Evolutionary conservation across 2,797 vertebrate genomes (phyloP), one percentile per base, ranked within the genome.

Genomic region (Pygocentrus nattereri): DNA sequence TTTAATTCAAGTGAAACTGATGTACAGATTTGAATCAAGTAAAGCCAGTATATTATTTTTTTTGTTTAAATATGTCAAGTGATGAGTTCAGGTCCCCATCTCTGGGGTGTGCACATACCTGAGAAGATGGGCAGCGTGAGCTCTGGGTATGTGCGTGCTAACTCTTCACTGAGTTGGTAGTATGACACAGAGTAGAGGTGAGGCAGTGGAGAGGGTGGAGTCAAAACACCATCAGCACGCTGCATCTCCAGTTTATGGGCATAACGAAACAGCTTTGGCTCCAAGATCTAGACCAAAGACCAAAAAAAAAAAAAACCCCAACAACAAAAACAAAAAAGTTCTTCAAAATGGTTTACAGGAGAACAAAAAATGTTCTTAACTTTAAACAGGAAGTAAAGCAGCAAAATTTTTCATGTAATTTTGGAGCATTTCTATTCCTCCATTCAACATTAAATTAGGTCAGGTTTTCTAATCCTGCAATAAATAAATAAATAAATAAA

Each of bases 261-360:
- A 0, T 99, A 99, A 90, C 97, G 97, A 91, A 99, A 99, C 92
- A 99, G 96, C 93, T 99, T 99, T 78, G 98, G 97, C 91, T 99
- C 98, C 94, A 99, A 91, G 87, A 99, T 98, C 98, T 99, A 85
- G 79, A 18, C 74, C 21, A 6, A 0, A 27, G 15, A 18, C 1
- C 10, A 65, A 65, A 19, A 6, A 19, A 19, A 62, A 30, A 19
- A 25, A 16, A 25, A 72, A 44, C 11, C 27, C 15, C 25, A n/a
- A n/a, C n/a, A n/a, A n/a, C n/a, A n/a, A n/a, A n/a, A n/a, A 38
- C 38, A 8, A 38, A 38, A 34, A 38, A 3, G 2, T 44, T 12
- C 5, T 2, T 41, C 8, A 44, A 10, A 44, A 44, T 44, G 1
- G 0, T 44, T 44, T 12, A 8, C 10, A 44, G 41, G 41, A 11